Conservation (phyloP, 2,888 invertebrate species). For the Schizotus pectinicornis region DNA sequence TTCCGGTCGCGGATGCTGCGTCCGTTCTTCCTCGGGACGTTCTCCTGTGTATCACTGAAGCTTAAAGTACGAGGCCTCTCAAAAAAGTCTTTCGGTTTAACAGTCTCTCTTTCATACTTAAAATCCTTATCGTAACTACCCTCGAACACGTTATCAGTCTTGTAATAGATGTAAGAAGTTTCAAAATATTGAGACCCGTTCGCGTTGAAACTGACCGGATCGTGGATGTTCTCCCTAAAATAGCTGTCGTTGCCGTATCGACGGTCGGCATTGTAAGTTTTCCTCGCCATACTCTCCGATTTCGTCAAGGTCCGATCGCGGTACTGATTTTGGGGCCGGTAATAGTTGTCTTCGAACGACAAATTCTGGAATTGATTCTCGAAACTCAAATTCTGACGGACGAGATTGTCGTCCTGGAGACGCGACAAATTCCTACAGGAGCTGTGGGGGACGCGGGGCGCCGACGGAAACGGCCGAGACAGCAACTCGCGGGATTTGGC, state of each 20-base stretch:
- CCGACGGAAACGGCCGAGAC: conserved; percentile 63
- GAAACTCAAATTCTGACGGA: conserved; percentile 38
- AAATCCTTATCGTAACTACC: conserved; percentile 30
- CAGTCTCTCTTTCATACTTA: conserved; percentile 17
- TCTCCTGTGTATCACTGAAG: conserved; percentile 46
- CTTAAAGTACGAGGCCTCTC: conserved; percentile 47
- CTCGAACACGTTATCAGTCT: conserved; percentile 37
- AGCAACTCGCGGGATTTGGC: conserved; percentile 74
- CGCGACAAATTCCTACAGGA: conserved; percentile 52
- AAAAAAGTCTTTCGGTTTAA: conserved; percentile 24
- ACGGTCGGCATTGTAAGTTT: conserved; percentile 50
- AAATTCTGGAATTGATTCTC: conserved; percentile 48
- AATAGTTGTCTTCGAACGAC: conserved; percentile 47
- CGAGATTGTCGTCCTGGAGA: conserved; percentile 35
- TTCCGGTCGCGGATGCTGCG: conserved; percentile 64
- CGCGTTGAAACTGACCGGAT: conserved; percentile 29
- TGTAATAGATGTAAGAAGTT: conserved; percentile 50
- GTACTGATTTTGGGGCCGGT: conserved; percentile 42
- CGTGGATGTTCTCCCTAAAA: conserved; percentile 17
- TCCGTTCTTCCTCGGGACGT: conserved; percentile 50
- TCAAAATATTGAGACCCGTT: conserved; percentile 46
- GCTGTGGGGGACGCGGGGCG: conserved; percentile 46
- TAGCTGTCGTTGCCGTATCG: conserved; percentile 39
- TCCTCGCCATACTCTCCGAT: conserved; percentile 57
- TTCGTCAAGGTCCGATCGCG: conserved; percentile 56